Percentiles rank a stretch among this genome's conserved stretches.
These are phyloP conservation scores for Nomada fabriciana DNA, from an alignment of 2,888 invertebrate species.

Conservation along the genomic window DNA sequence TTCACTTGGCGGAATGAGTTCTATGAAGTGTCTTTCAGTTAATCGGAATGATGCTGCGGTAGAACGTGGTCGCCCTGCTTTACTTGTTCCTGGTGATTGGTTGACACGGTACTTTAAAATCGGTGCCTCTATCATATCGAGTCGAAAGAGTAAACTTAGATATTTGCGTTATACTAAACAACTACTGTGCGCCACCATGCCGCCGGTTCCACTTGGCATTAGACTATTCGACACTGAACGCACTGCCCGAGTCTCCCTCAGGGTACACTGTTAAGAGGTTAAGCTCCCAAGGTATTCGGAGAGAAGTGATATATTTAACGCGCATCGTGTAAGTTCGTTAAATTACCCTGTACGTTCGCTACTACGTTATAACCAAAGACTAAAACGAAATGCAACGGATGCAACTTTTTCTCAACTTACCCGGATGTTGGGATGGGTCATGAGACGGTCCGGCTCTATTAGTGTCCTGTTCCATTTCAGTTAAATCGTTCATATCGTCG, in stretches of 20 bases:
- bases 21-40: slow-evolving; percentile 7
- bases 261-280: neutral
- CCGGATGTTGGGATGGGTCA: slow-evolving; percentile 87
- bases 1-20: slow-evolving; percentile 4
- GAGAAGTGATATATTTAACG: too few species aligned
- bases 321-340: slow-evolving; percentile 33
- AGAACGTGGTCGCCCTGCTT: neutral
- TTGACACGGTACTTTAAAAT: neutral
- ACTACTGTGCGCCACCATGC: too few species aligned
- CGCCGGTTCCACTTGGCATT: too few species aligned
- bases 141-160: neutral
- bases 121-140: neutral
- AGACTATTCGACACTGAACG: too few species aligned
- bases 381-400: slow-evolving; percentile 31
- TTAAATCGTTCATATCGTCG: slow-evolving; percentile 89
- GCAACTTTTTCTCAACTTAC: slow-evolving; percentile 84
- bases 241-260: too few species aligned
- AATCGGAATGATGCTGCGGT: neutral
- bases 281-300: too few species aligned
- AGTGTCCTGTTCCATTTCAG: slow-evolving; percentile 90
- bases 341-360: slow-evolving; percentile 68
- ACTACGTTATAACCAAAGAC: slow-evolving; percentile 43
- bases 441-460: slow-evolving; percentile 88
- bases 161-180: neutral
- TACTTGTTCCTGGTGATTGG: neutral